Evolutionary conservation across 64 coral and sea anemone species (phyloP), one percentile per base, ranked within the genome.

Genomic region (Catalaphyllia jardinei): DNA sequence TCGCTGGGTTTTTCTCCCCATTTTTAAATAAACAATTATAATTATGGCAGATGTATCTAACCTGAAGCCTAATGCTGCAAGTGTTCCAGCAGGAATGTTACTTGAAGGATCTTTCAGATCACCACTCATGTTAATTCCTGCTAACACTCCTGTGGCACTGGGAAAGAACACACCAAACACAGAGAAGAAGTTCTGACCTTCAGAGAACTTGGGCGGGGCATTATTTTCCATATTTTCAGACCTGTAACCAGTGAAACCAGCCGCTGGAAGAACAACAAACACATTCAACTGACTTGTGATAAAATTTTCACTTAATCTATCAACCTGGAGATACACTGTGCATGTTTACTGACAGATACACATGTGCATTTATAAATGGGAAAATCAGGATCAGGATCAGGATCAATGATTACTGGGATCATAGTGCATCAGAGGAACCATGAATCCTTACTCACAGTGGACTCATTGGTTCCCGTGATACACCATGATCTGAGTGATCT

Each of bases 71-170:
- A 95, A 75, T 19, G 97, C 97, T 67, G 93, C 97, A 4, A 99
- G 90, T 20, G 97, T 95, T 52, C 97, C 97, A 9, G 97, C 91
- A 31, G 97, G 97, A 38, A 99, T 99, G 57, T 99, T 99, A 75
- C 82, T 82, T 6, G 93, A 95, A 8, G 97, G 91, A 35, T 99
- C 94, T 74, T 99, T 99, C 8, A 99, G 90, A 85, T 99, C 97
- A 29, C 97, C 97, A 31, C 93, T 95, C 97, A 99, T 99, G 76
- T 99, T 99, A 61, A 99, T 99, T n/a, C 97, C 97, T 29, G 97
- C 94, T 46, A 99, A 76, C 67, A 99, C 94, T 18, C 97, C 97
- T 54, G 93, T 95, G n/a, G 97, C 97, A 61, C 93, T 99, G 18
- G 97, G 94, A 24, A 99, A 99, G 91, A 99, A 99, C 12, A 99